Base-by-base conservation (phyloP, 2,888 invertebrate genomes). In the Drosophila quinaria region DNA sequence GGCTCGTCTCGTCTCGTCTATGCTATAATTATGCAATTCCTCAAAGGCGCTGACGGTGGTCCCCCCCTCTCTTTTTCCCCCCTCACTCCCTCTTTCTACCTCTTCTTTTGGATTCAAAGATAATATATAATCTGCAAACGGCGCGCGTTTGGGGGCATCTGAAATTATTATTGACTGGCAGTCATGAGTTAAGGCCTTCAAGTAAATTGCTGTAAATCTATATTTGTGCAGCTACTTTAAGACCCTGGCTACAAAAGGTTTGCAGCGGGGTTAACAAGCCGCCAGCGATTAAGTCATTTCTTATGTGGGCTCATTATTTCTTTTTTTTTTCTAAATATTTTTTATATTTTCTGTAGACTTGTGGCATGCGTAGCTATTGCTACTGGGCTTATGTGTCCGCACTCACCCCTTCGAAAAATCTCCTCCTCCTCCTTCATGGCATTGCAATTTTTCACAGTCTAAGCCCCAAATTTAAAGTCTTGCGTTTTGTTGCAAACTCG, bases 11-110 rank as follows among this genome's bases (percentile, higher is more conserved):
- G 54, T 33, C 58, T 74, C 50, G 63, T 56, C 51, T 71, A 87
- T 81, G 85, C 86, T 91, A 90, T 91, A 91, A 91, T 91, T 91
- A 90, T 90, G 89, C 85, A 90, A 91, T 90, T 90, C 87, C 89
- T 89, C 86, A 90, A 81, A 90, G 88, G 84, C 90, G 83, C 80
- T 81, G 90, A 90, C 82, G 91, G 90, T 91, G 91, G 91, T 91
- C 90, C 72, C 58, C 68, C 1, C 25, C 39, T 22, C 44, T 35
- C 19, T 8, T 49, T 44, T 22, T n/a, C 29, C 19, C 90, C 70
- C 51, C 68, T 1, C 58, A 25, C 46, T 22, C 44, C 31, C 15
- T 10, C 46, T 47, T 29, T 15, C 19, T 25, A 62, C 29, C 42
- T 31, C 15, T 80, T 31, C 29, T 11, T 37, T 13, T 55, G 42